Evolutionary conservation across 2,113 vertebrate species (phyloP).

Genomic region (Zosterops borbonicus): DNA sequence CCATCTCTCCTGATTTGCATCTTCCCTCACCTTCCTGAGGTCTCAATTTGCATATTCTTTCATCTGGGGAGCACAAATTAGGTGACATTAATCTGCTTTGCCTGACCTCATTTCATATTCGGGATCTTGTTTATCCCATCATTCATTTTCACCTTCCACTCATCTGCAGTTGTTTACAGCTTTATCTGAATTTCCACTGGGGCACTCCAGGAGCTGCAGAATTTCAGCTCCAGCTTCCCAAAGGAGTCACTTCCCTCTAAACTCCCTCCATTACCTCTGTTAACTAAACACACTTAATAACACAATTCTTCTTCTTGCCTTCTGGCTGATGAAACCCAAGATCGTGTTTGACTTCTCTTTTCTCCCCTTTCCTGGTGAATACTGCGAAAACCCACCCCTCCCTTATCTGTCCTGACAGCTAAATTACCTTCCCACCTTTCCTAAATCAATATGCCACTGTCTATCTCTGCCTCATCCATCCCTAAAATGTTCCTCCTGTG

Average conservation of each 20-base stretch:
- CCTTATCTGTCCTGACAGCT: slow-evolving; percentile 35
- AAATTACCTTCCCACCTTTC: slow-evolving; percentile 38
- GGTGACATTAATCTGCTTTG: neutral
- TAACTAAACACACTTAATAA: slow-evolving; percentile 36
- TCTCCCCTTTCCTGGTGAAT: neutral
- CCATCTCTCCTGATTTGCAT: neutral
- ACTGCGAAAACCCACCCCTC: neutral
- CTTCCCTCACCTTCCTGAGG: neutral
- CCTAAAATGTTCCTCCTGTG: neutral
- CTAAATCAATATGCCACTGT: neutral
- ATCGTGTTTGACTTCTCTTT: slow-evolving; percentile 36
- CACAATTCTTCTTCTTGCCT: neutral
- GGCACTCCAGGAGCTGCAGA: neutral
- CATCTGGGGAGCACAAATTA: neutral
- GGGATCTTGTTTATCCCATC: neutral
- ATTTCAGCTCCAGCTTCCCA: neutral
- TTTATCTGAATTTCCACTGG: slow-evolving; percentile 18
- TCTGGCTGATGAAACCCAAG: slow-evolving; percentile 22
- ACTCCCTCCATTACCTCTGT: neutral
- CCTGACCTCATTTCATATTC: neutral
- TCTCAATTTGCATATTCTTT: neutral
- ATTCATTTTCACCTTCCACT: neutral
- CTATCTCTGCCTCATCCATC: slow-evolving; percentile 8
- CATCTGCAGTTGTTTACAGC: neutral
- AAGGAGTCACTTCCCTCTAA: slow-evolving; percentile 25